phyloP scores from a whole-genome alignment of 2,888 invertebrate species.

The Argynnis bischoffii region DNA sequence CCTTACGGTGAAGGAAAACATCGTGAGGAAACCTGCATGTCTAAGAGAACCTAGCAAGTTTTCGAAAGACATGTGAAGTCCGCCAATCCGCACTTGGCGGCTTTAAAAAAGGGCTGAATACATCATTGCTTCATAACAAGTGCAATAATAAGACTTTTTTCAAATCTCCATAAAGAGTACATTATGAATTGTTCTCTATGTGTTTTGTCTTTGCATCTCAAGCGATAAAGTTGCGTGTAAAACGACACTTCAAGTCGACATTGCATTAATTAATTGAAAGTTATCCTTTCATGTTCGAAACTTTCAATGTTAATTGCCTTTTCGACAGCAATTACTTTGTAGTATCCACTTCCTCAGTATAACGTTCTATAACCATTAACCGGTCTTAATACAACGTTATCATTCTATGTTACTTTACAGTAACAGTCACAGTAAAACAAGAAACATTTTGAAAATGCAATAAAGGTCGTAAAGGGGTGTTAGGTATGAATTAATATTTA shows the following conservation, averaged over 20 bases:
- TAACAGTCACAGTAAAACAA: conserved; percentile 24
- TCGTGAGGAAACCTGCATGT: too few species aligned
- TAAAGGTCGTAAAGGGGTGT: conserved; percentile 20
- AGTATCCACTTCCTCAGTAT: conserved; percentile 37
- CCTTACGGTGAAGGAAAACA: too few species aligned
- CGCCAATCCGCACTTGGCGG: too few species aligned
- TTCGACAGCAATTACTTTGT: conserved; percentile 56
- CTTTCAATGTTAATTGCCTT: conserved; percentile 65
- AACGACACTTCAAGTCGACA: conserved; percentile 58
- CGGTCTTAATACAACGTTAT: conserved; percentile 34
- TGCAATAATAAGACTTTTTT: not conserved
- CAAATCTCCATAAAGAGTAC: not conserved
- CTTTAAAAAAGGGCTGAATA: too few species aligned
- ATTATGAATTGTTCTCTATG: not conserved
- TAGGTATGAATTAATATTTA: conserved; percentile 15
- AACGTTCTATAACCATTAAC: conserved; percentile 35
- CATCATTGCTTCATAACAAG: too few species aligned
- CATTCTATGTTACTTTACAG: conserved; percentile 30
- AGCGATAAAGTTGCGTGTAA: conserved; percentile 55
- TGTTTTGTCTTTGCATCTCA: not conserved
- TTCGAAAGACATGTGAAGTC: too few species aligned
- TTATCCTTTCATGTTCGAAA: conserved; percentile 56
- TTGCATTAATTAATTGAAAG: conserved; percentile 68
- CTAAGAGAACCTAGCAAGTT: too few species aligned
- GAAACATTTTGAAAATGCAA: conserved; percentile 32